Percentiles rank a stretch among this genome's conserved stretches.
Conservation (phyloP, 2,113 vertebrate species). For the Alosa alosa region DNA sequence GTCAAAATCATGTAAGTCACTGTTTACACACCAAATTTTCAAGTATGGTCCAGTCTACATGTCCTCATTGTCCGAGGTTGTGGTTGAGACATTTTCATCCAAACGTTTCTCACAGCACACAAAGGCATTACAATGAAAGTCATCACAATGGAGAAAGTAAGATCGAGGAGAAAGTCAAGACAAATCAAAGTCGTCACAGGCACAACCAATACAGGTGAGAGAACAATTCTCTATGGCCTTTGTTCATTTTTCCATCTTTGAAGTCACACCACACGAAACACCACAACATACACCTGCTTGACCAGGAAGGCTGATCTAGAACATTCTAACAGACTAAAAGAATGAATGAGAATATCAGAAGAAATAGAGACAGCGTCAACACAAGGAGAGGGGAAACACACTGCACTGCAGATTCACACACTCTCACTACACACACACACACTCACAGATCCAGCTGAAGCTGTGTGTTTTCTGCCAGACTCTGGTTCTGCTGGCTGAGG, state of each 20-base stretch:
- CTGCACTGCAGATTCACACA: slow-evolving; percentile 14
- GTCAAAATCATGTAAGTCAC: not conserved
- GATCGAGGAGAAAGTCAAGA: not conserved
- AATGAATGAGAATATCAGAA: not conserved
- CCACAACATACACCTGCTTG: no score
- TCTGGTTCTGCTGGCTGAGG: slow-evolving; percentile 68
- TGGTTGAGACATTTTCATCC: not conserved
- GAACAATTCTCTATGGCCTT: not conserved
- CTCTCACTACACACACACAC: slow-evolving; percentile 24
- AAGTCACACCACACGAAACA: not conserved
- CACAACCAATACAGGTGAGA: no score
- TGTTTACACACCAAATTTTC: not conserved
- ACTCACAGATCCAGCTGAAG: slow-evolving; percentile 75
- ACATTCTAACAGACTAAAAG: not conserved
- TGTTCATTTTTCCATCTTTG: not conserved
- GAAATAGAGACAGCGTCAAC: no score
- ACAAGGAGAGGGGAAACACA: not conserved
- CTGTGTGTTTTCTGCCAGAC: slow-evolving; percentile 62
- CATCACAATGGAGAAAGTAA: not conserved
- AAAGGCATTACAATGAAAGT: not conserved
- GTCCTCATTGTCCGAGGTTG: not conserved
- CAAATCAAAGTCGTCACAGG: not conserved
- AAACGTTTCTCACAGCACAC: not conserved
- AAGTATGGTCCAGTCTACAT: not conserved
- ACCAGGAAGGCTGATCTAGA: not conserved